A percentile compares a stretch with the other conserved stretches of the same genome.
phyloP scores from a whole-genome alignment of 1,140 invertebrate species.

The Megalopta genalis region DNA sequence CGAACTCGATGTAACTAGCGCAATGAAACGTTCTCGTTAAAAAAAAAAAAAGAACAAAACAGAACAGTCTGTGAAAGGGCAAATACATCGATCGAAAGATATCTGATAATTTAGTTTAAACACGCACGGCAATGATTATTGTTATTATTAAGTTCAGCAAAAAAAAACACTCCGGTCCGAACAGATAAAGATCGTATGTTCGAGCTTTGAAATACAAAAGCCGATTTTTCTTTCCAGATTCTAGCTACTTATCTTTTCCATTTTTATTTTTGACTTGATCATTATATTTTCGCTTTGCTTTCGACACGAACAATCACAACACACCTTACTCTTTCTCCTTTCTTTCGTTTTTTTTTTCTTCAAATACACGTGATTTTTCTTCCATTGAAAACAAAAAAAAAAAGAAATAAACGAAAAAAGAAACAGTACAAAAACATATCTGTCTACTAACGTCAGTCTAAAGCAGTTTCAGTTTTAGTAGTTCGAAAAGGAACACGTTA shows the following conservation, averaged over 20 bases:
- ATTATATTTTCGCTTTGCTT: background rate
- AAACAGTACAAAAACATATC: background rate
- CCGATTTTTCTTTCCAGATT: background rate
- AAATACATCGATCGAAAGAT: background rate
- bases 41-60: background rate
- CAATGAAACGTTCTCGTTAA: background rate
- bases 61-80: background rate
- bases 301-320: background rate
- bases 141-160: background rate
- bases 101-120: background rate
- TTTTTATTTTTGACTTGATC: background rate
- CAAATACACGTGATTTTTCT: background rate
- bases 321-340: background rate
- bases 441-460: slow-evolving; percentile 38
- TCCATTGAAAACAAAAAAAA: background rate
- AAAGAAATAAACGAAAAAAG: no score
- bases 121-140: background rate
- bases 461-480: slow-evolving; percentile 50
- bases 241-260: background rate
- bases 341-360: background rate
- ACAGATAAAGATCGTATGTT: background rate
- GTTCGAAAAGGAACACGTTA: slow-evolving; percentile 39
- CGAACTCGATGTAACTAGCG: slow-evolving; percentile 15
- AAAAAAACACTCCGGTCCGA: background rate
- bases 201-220: background rate